Base-by-base conservation (phyloP, 2,888 invertebrate species). In the Sphaerophoria rueppellii region DNA sequence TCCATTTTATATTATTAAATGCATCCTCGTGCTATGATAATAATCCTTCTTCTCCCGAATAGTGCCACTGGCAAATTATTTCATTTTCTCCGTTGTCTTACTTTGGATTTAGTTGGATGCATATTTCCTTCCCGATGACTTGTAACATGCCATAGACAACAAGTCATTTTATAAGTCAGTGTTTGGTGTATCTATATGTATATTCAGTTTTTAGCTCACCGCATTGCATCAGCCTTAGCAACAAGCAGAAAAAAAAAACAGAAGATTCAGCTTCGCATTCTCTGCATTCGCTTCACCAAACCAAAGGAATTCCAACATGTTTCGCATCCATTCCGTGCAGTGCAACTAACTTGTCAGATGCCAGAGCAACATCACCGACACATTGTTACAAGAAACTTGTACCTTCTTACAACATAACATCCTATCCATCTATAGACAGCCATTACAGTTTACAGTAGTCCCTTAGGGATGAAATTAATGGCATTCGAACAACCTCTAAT, bases 401-500 rank as follows among this genome's bases (percentile, higher is more conserved):
- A 43, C 43, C 24, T 24, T 24, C 24, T 24, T 24, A 60, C 6
- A 60, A 60, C 43, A 60, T 60, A 60, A 46, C 60, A 61, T 61
- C 60, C 60, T 14, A 48, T 34, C 34, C 55, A 58, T 11, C 32
- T 40, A 4, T 11, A 4, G 4, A 43, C 32, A 75, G 71, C 48
- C 37, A 67, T 48, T 6, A n/a, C 48, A 48, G 48, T 34, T 54
- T 74, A 83, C 83, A 80, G 81, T 85, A 85, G 81, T 85, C 81
- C 85, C 85, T 85, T 85, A 81, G 85, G 85, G 85, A 85, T 81
- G 76, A 81, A 85, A 85, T 85, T 85, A 85, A 85, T 85, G 81
- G 81, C 85, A 85, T 85, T 85, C 81, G 85, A 85, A 85, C 85
- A 85, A 85, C 85, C 85, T 85, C 85, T 85, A 85, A 85, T 85